Percentiles rank a stretch among this genome's conserved stretches.
Conservation (phyloP, 2,888 invertebrate genomes). For the Endomychus coccineus region DNA sequence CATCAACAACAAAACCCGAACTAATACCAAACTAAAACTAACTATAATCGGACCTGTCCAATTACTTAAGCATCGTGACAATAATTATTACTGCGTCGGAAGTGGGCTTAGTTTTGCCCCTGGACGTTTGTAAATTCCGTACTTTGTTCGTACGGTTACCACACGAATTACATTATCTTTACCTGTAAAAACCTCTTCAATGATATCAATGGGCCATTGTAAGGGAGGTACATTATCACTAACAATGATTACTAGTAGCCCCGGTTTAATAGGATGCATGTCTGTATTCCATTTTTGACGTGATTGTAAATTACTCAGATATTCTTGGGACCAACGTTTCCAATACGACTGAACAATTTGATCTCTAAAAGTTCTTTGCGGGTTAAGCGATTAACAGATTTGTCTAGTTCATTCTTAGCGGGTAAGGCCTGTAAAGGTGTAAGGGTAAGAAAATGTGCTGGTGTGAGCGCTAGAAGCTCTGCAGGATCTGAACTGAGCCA, state of each 20-base stretch:
- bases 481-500: too few relatives aligned
- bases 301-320: conserved; percentile 1
- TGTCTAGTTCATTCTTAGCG: not conserved
- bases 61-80: too few relatives aligned
- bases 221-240: conserved; percentile 2
- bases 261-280: not conserved
- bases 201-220: conserved; percentile 6
- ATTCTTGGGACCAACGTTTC: conserved; percentile 1
- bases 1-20: too few relatives aligned
- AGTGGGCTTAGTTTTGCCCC: conserved; percentile 5
- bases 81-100: conserved; percentile 3
- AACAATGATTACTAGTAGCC: not conserved
- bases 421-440: not conserved
- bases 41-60: too few relatives aligned
- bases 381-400: not conserved
- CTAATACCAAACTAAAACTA: too few relatives aligned
- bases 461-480: too few relatives aligned
- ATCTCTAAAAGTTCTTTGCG: conserved; percentile 1
- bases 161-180: conserved; percentile 7
- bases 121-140: conserved; percentile 7
- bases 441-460: conserved; percentile 1
- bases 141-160: conserved; percentile 6
- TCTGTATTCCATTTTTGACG: conserved; percentile 4
- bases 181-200: conserved; percentile 6
- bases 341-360: conserved; percentile 6